Evolutionary conservation across 2,797 vertebrate species (phyloP).

Genomic region (Sebastes steindachneri): DNA sequence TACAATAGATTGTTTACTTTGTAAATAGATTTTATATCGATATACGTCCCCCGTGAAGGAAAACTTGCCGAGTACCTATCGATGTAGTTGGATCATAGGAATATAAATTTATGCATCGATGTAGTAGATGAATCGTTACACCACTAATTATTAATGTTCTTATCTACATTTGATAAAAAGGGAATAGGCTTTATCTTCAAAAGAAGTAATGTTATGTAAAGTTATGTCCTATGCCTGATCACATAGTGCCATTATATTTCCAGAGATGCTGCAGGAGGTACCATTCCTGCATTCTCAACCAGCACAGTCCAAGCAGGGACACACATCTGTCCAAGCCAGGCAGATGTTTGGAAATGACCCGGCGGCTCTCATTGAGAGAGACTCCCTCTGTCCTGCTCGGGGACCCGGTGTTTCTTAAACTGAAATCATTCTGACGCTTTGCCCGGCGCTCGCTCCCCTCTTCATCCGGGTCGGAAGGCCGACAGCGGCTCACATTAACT

Average conservation of each 20-base stretch:
- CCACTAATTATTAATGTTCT: too few species aligned
- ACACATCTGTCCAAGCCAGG: conserved; percentile 26
- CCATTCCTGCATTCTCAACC: neutral
- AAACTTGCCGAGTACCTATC: too few species aligned
- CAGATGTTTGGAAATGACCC: conserved; percentile 43
- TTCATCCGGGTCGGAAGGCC: conserved; percentile 33
- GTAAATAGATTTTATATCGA: too few species aligned
- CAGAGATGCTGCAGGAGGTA: neutral
- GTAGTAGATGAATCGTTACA: too few species aligned
- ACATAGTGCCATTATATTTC: neutral
- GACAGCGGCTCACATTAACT: conserved; percentile 62
- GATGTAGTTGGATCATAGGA: too few species aligned
- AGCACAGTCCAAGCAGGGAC: neutral
- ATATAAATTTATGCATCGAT: too few species aligned
- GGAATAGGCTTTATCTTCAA: neutral
- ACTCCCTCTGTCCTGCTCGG: conserved; percentile 13
- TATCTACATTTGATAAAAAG: too few species aligned
- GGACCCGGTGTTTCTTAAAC: conserved; percentile 52
- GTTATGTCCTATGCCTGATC: neutral
- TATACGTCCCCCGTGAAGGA: too few species aligned
- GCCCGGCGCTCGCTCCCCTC: conserved; percentile 12
- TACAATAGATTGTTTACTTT: too few species aligned
- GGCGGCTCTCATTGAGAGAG: conserved; percentile 6
- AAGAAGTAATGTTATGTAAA: neutral
- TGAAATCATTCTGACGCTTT: conserved; percentile 43